Base-by-base conservation (phyloP, 2,888 invertebrate species). In the Germaria angustata region DNA sequence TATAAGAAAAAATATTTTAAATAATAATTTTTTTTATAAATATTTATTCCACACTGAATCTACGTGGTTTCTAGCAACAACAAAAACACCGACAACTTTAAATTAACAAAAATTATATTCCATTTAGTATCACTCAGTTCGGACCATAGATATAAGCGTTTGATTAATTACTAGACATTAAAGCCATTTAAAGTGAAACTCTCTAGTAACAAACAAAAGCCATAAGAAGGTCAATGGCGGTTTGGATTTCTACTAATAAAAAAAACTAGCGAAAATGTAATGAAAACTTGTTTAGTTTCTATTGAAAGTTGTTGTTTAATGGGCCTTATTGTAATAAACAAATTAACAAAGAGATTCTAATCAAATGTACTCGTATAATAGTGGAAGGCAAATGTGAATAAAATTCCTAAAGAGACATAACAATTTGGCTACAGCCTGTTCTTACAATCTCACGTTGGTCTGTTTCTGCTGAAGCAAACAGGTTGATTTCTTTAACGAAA, bases 91-190 rank as follows among this genome's bases (percentile, higher is more conserved):
- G n/a, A n/a, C n/a, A n/a, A n/a, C n/a, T n/a, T n/a, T n/a, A n/a
- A n/a, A n/a, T n/a, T n/a, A n/a, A n/a, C n/a, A n/a, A n/a, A n/a
- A n/a, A n/a, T n/a, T n/a, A n/a, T 6, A 28, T 28, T 28, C 6
- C 28, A 28, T 6, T 28, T 28, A 28, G 28, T 28, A 3, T 28
- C 4, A 5, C 6, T 28, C 4, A 28, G 3, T 28, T 28, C 28
- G 6, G 28, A 28, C 28, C 3, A 28, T 28, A 28, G 28, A 28
- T 5, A 28, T 5, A 61, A 65, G 17, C 24, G 49, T 75, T 65
- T 80, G 69, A 82, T 82, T 78, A 69, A 73, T 78, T 65, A 68
- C 20, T 15, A 36, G n/a, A 51, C 63, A 65, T 36, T 68, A 61
- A 59, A 57, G 22, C 34, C 2, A 41, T 53, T 75, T 69, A 28